phyloP scores from a whole-genome alignment of 2,113 vertebrate genomes.

The Colius striatus region DNA sequence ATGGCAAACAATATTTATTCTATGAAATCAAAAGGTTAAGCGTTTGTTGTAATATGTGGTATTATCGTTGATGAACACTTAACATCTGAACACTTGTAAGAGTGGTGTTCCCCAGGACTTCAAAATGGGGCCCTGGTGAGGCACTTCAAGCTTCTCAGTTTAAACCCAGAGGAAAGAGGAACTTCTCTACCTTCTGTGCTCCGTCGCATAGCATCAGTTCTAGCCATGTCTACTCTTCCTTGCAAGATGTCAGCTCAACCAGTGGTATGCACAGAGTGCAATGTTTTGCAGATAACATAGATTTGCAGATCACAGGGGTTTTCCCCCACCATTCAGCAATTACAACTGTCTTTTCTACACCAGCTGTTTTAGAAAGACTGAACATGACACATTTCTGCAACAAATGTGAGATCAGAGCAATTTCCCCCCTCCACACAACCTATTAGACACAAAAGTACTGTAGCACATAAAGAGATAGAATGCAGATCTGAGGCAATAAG shows the following conservation, averaged over 20 bases:
- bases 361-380: neutral
- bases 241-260: neutral
- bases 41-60: neutral
- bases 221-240: neutral
- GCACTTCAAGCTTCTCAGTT: neutral
- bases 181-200: neutral
- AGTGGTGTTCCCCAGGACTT: neutral
- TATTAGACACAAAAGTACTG: neutral
- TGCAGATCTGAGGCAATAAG: neutral
- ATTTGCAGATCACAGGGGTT: neutral
- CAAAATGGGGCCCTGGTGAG: neutral
- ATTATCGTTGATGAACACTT: neutral
- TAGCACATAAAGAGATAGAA: neutral
- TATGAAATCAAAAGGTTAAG: neutral
- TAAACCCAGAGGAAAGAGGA: neutral
- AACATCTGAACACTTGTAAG: neutral
- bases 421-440: neutral
- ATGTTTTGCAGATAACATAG: neutral
- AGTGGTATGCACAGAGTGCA: accelerated
- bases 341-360: neutral
- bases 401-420: neutral
- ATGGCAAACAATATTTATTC: neutral
- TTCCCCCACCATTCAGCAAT: neutral
- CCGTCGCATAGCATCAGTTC: neutral
- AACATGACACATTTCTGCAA: neutral